Percentiles rank a stretch among this genome's conserved stretches.
Conservation (phyloP, 2,888 invertebrate species). For the Spodoptera exigua region DNA sequence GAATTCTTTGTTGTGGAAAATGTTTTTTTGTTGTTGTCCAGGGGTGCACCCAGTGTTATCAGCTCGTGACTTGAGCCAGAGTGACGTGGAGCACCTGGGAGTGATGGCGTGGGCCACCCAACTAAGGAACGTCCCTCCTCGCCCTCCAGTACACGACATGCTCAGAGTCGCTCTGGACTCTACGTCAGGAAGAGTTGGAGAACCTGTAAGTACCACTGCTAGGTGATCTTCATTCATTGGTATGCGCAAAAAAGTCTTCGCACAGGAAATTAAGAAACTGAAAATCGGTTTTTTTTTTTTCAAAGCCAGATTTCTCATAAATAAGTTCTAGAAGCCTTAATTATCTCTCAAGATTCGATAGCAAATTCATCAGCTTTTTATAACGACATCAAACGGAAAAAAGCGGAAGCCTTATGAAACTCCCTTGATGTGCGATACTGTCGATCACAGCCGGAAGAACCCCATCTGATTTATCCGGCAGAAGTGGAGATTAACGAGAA, state of each 20-base stretch:
- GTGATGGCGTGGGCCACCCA: constrained; percentile 99
- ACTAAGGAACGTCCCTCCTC: constrained; percentile 96
- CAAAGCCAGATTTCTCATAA: no score
- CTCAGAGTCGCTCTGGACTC: constrained; percentile 94
- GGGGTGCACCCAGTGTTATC: constrained; percentile 97
- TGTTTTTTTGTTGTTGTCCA: constrained; percentile 37
- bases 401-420: constrained; percentile 41
- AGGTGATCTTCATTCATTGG: background rate
- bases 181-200: constrained; percentile 95
- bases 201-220: constrained; percentile 91
- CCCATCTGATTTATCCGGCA: constrained; percentile 42
- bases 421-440: constrained; percentile 34
- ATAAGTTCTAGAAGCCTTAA: constrained; percentile 10
- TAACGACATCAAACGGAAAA: constrained; percentile 37
- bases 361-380: constrained; percentile 43
- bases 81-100: constrained; percentile 98
- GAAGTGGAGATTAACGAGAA: constrained; percentile 41
- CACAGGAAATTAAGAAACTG: no score
- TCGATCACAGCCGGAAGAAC: constrained; percentile 33
- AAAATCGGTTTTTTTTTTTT: no score
- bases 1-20: background rate
- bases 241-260: no score
- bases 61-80: constrained; percentile 98
- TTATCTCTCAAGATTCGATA: constrained; percentile 23
- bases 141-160: constrained; percentile 95